Evolutionary conservation across 2,888 invertebrate genomes (phyloP).

Genomic region (Drosophila dives): DNA sequence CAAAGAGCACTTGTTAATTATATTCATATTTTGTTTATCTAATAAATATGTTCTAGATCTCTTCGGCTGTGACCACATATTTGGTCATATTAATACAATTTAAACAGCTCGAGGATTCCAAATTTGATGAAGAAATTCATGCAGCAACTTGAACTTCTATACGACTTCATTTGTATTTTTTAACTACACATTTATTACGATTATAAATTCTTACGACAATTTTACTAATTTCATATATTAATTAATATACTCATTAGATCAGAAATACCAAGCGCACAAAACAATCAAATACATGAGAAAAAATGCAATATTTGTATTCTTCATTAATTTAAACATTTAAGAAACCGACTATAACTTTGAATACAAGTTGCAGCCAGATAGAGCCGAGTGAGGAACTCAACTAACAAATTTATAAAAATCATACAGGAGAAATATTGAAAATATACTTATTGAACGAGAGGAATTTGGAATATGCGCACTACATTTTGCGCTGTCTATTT

Average conservation of each 20-base stretch:
- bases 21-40: not conserved
- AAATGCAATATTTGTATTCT: slow-evolving; percentile 20
- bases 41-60: slow-evolving; percentile 79
- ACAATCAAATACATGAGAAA: slow-evolving; percentile 27
- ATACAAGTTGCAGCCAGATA: slow-evolving; percentile 36
- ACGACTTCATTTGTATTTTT: slow-evolving; percentile 36
- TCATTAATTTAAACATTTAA: slow-evolving; percentile 36
- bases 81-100: slow-evolving; percentile 84
- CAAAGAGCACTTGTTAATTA: not conserved
- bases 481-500: slow-evolving; percentile 23
- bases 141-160: slow-evolving; percentile 15
- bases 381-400: slow-evolving; percentile 1
- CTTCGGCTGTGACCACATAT: slow-evolving; percentile 84
- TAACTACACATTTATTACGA: slow-evolving; percentile 53
- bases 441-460: not conserved
- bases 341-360: slow-evolving; percentile 55
- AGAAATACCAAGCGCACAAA: slow-evolving; percentile 29
- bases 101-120: slow-evolving; percentile 84
- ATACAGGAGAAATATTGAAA: slow-evolving; percentile 9
- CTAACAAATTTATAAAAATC: slow-evolving; percentile 21
- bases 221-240: slow-evolving; percentile 60
- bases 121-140: slow-evolving; percentile 62
- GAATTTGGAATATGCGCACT: not conserved
- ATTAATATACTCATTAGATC: slow-evolving; percentile 39
- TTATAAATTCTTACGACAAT: slow-evolving; percentile 69